phyloP scores from a whole-genome alignment of 2,888 invertebrate genomes.

The Podotricha telesiphe region DNA sequence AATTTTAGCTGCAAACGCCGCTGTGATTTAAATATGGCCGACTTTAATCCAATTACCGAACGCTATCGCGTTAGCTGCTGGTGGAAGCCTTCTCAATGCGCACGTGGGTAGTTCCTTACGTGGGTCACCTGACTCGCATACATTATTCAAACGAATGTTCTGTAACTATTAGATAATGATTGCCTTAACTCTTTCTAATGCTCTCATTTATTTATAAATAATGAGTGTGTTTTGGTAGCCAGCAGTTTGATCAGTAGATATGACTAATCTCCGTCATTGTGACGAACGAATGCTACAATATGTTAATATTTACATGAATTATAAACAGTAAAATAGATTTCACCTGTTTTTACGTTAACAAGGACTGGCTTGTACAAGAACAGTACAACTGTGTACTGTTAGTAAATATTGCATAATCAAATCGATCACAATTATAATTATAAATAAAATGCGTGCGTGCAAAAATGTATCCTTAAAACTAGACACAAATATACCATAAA shows the following conservation, averaged over 20 bases:
- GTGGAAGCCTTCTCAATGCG: slow-evolving; percentile 59
- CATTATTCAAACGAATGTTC: slow-evolving; percentile 31
- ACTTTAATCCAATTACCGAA: slow-evolving; percentile 72
- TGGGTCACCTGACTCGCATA: slow-evolving; percentile 50
- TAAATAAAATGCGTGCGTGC: too few species aligned
- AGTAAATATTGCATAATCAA: too few species aligned
- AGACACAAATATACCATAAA: too few species aligned
- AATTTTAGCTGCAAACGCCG: not conserved
- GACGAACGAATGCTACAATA: slow-evolving; percentile 4
- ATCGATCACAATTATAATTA: too few species aligned
- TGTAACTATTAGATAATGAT: slow-evolving; percentile 33
- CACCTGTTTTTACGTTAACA: not conserved
- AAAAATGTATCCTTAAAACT: not conserved
- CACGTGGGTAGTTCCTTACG: slow-evolving; percentile 51
- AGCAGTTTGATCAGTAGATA: slow-evolving; percentile 18
- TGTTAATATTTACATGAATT: not conserved
- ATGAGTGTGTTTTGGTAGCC: slow-evolving; percentile 5
- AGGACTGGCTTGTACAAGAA: too few species aligned
- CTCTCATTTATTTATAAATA: slow-evolving; percentile 34
- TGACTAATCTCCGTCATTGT: slow-evolving; percentile 16
- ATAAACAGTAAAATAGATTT: not conserved
- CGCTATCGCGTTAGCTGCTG: slow-evolving; percentile 67
- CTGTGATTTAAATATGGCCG: slow-evolving; percentile 45
- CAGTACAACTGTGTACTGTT: too few species aligned
- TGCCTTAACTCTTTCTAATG: slow-evolving; percentile 17